phyloP scores from a whole-genome alignment of 2,113 vertebrate genomes.

The Odontophorus gujanensis region DNA sequence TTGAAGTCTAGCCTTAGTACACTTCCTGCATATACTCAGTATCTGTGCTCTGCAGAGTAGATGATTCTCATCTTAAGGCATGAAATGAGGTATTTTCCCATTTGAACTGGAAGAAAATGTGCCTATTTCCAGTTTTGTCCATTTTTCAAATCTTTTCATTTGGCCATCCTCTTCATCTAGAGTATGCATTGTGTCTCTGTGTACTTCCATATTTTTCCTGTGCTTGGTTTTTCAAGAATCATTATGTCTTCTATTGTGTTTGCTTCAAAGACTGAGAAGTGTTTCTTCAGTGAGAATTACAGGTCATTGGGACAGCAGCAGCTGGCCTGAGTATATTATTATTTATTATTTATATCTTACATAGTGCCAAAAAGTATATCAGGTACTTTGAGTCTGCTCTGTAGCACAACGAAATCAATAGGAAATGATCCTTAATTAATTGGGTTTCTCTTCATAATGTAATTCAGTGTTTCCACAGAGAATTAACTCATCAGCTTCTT shows the following conservation, averaged over 20 bases:
- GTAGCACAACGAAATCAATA: constrained; percentile 32
- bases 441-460: constrained; percentile 42
- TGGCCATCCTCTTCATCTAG: background rate
- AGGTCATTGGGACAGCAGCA: background rate
- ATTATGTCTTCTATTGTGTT: background rate
- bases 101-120: background rate
- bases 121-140: background rate
- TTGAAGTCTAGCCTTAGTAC: background rate
- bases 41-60: background rate
- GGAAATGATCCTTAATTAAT: constrained; percentile 61
- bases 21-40: background rate
- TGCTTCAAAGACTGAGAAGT: constrained; percentile 7
- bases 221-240: background rate
- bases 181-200: background rate
- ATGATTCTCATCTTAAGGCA: background rate
- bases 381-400: constrained; percentile 1
- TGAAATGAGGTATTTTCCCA: background rate
- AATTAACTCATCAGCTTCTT: constrained; percentile 40
- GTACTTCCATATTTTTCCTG: background rate
- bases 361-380: background rate
- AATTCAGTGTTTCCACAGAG: constrained; percentile 40
- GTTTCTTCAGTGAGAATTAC: constrained; percentile 10
- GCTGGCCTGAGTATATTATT: background rate
- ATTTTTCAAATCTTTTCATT: background rate
- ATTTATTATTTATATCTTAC: constrained; percentile 19